Conservation (phyloP, 2,888 invertebrate genomes). For the Ommatoiulus sabulosus region DNA sequence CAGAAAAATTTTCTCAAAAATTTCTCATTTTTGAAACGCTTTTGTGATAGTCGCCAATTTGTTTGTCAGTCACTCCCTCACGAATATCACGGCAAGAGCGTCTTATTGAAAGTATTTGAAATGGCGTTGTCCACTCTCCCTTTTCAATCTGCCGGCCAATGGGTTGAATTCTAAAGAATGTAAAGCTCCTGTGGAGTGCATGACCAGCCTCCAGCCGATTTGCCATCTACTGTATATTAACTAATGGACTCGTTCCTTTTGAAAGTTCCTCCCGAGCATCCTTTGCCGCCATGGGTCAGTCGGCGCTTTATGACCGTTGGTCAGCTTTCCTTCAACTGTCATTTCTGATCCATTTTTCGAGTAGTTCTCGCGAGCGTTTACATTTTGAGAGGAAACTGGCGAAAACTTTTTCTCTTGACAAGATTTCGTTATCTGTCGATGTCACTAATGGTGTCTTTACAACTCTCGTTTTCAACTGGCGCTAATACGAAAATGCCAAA, state of each 20-base stretch:
- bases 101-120: neutral
- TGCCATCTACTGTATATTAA: neutral
- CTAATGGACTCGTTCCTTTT: constrained; percentile 28
- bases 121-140: neutral
- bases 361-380: neutral
- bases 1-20: neutral
- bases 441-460: constrained; percentile 5
- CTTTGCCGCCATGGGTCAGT: neutral
- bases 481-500: neutral
- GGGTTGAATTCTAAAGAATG: neutral
- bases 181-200: neutral
- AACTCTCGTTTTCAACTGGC: neutral
- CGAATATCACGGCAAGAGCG: neutral
- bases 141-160: neutral
- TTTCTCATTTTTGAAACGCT: neutral
- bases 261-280: neutral
- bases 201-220: neutral
- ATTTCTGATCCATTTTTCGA: neutral
- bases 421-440: neutral
- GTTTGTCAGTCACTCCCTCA: neutral
- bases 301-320: neutral
- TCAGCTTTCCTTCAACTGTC: constrained; percentile 5
- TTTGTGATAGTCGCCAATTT: neutral
- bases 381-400: neutral
- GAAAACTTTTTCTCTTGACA: neutral